These are phyloP conservation scores for Aldabrachelys gigantea DNA, from an alignment of 2,113 vertebrate species.

Conservation along the genomic window DNA sequence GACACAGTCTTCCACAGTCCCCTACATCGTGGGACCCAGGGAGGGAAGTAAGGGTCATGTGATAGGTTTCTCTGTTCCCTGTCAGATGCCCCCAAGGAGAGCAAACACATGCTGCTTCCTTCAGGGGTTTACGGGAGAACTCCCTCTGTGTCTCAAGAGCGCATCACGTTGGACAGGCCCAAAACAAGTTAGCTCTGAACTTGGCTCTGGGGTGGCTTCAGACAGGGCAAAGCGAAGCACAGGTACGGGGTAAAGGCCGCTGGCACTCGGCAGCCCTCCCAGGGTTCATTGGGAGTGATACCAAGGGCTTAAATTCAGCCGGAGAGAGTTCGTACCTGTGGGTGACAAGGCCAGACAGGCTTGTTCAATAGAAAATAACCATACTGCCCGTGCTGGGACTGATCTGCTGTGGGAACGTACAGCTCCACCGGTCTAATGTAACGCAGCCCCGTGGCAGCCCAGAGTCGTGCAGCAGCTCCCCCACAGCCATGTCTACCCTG, in stretches of 20 bases:
- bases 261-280: background rate
- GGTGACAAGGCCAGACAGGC: background rate
- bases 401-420: background rate
- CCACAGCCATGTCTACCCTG: no score
- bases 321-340: background rate
- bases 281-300: background rate
- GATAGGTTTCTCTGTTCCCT: background rate
- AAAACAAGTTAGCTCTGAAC: background rate
- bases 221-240: background rate
- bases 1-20: no score
- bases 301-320: no score
- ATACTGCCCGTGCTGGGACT: background rate
- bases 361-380: background rate
- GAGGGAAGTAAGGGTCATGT: background rate
- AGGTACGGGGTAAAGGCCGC: background rate
- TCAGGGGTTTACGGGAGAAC: background rate
- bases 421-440: background rate
- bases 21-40: background rate
- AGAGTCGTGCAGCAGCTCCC: no score
- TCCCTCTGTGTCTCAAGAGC: background rate
- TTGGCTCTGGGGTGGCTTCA: background rate
- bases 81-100: background rate
- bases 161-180: background rate
- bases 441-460: no score
- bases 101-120: no score